Base-by-base conservation (phyloP, 2,113 vertebrate genomes). In the Perognathus longimembris region DNA sequence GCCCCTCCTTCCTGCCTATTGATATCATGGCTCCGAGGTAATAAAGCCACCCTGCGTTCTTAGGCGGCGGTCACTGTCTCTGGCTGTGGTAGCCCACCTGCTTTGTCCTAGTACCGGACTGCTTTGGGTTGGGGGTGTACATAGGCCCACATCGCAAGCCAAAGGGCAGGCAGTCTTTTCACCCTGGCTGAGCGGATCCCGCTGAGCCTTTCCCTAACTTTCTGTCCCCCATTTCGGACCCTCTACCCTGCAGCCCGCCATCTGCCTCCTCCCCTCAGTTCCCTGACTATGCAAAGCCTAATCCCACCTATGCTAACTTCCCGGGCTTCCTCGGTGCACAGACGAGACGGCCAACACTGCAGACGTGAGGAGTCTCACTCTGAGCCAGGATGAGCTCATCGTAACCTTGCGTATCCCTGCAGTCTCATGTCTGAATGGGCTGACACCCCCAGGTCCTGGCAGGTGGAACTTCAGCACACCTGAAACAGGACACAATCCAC, bases 361-460 rank as follows among this genome's bases (percentile, higher is more conserved):
- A 57, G 50, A 14, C n/a, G n/a, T n/a, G n/a, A n/a, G n/a, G n/a
- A n/a, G n/a, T 3, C 11, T 42, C 7, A 0, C 12, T 7, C 4
- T 28, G 67, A 80, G 5, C 0, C 4, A 40, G 17, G 24, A 6
- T 0, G 34, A 21, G 34, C 34, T 63, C 42, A 20, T 42, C 30
- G 54, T 40, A 40, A 32, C 45, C 9, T 8, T 64, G 77, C 5
- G 2, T 17, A 36, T 50, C 30, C 59, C 54, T 42, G 38, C 74
- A 28, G 40, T 36, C 26, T 7, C 12, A 1, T 36, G 78, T 79
- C 28, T 15, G 67, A 32, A 40, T 59, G 4, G 21, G 76, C 38
- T 54, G 6, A 1, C 8, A 14, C 7, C 32, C 30, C 7, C 5
- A 9, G 7, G 24, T 26, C 8, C 6, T 20, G 2, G 26, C 3